Percentiles rank a stretch among this genome's conserved stretches.
phyloP scores from a whole-genome alignment of 2,113 vertebrate genomes.

The Aptenodytes patagonicus region DNA sequence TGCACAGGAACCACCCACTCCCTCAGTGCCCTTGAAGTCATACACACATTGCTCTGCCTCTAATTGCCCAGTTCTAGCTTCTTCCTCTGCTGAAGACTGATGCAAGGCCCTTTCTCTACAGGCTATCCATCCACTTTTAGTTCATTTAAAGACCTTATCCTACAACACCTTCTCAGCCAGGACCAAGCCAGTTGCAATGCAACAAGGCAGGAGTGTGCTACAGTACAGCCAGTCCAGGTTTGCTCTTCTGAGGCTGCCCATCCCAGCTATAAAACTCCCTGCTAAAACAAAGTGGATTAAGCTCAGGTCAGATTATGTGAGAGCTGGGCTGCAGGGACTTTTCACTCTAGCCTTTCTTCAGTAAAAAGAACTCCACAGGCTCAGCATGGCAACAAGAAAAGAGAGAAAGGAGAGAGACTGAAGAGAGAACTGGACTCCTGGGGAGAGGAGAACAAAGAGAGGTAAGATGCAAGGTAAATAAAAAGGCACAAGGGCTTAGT shows the following conservation, averaged over 20 bases:
- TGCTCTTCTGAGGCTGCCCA: not conserved
- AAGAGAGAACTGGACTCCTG: not conserved
- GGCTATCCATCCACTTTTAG: not conserved
- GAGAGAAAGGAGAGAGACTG: not conserved
- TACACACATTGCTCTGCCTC: not conserved
- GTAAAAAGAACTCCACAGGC: not conserved
- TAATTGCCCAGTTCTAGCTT: not conserved
- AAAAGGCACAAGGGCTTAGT: not conserved
- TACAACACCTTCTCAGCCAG: not conserved
- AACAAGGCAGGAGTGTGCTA: not conserved
- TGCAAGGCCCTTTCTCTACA: not conserved
- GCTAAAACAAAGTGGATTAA: constrained; percentile 28
- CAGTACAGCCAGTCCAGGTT: not conserved
- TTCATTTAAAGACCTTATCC: not conserved
- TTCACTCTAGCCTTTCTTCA: not conserved
- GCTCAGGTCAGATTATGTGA: not conserved
- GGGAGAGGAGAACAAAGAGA: not conserved
- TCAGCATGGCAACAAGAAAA: not conserved
- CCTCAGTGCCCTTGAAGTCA: not conserved
- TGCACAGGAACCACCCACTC: not conserved
- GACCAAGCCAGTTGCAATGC: not conserved
- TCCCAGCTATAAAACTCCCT: not conserved
- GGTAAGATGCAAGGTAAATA: constrained; percentile 27
- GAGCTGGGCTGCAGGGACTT: not conserved
- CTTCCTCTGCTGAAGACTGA: not conserved